Base-by-base conservation (phyloP, 23 tunicate genomes). In the Aplidium turbinatum region DNA sequence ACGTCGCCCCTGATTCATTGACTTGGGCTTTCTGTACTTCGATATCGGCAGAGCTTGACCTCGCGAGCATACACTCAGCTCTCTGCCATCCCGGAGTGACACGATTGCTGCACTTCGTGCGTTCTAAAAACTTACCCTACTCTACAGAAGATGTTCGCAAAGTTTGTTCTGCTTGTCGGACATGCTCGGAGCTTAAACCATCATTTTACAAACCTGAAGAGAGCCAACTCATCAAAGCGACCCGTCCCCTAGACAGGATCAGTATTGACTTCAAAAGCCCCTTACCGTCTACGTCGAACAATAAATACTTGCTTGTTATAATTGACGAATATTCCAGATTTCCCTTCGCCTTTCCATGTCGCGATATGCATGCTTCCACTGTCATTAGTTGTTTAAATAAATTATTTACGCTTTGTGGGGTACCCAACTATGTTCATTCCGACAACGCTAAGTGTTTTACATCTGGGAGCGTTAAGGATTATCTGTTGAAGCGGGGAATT, bases 1-100 rank as follows among this genome's bases (percentile, higher is more conserved):
- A 77, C 33, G 82, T 29, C 9, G 82, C 58, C 28, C 25, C 82
- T 4, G 58, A 77, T 63, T 36, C 66, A 4, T 77, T 64, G 5
- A 38, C 82, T 22, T 5, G 82, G 18, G 58, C 36, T 34, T 34
- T 5, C 62, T 33, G 67, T 74, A 18, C 50, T 3, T 70, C 77
- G 11, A 24, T 38, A 28, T 16, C 27, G 3, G 4, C 23, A 16
- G 20, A 31, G 23, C n/a, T n/a, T n/a, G 22, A 36, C 3, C 51
- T 36, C 6, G 7, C 13, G 5, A 25, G 38, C 26, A 66, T 66
- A 11, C 73, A 36, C 28, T 20, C 51, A 3, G 52, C 4, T 3
- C 51, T 66, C 4, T 66, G 73, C 23, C 73, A 35, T 39, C 51
- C 73, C 4, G 73, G 52, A 3, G 73, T 66, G 6, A 66, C 52